A percentile compares a stretch with the other conserved stretches of the same genome.
These are phyloP conservation scores for Centropyge bicolor DNA, from an alignment of 2,797 vertebrate species.

Conservation along the genomic window DNA sequence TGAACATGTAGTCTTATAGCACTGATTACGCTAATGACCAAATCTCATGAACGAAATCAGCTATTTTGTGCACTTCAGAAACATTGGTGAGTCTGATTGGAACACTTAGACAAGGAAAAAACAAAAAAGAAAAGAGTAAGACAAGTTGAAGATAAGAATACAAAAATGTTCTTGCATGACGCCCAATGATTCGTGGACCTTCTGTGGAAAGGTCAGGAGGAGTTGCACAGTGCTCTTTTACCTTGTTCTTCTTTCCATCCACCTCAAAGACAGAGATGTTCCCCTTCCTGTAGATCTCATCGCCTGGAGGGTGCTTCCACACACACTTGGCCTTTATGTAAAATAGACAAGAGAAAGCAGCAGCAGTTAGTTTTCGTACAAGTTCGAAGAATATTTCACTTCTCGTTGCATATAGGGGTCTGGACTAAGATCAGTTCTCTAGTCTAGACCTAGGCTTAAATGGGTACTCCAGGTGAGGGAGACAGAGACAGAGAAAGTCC, in stretches of 20 bases:
- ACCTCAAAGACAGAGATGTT: conserved; percentile 98
- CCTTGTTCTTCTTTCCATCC: conserved; percentile 98
- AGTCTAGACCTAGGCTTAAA: not conserved
- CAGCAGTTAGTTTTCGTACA: not conserved
- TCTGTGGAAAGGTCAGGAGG: not conserved
- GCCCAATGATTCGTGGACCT: not conserved
- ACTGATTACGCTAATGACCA: not conserved
- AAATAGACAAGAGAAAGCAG: conserved; percentile 16
- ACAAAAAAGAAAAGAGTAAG: not conserved
- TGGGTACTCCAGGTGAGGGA: not conserved
- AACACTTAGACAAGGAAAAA: not conserved
- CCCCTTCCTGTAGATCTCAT: conserved; percentile 96
- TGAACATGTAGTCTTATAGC: not conserved
- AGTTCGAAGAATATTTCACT: not conserved
- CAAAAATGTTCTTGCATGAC: not conserved
- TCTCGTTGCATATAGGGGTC: not conserved
- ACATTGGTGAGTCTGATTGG: not conserved
- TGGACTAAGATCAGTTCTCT: not conserved
- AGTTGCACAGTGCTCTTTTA: conserved; percentile 40
- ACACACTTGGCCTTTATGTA: conserved; percentile 92
- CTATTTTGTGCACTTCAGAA: not conserved
- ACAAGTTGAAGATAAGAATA: not conserved
- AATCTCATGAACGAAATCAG: not conserved
- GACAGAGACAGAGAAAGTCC: too few species aligned
- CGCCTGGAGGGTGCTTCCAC: conserved; percentile 96